Evolutionary conservation across 1,140 invertebrate species (phyloP), one percentile per base, ranked within the genome.

Genomic region (Camponotus floridanus): DNA sequence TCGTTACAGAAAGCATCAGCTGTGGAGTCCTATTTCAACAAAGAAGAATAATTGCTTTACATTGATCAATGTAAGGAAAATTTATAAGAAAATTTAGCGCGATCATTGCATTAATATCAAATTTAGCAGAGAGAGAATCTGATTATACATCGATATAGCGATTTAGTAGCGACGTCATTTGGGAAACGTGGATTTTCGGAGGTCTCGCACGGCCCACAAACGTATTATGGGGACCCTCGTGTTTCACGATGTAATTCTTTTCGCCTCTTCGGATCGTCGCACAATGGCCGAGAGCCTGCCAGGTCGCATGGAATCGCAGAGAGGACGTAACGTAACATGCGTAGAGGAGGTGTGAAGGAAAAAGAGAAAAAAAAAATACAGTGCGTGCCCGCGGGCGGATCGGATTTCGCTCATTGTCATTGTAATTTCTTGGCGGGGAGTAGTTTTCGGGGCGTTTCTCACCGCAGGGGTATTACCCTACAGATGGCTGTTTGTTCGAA

Each of bases 401-500:
- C 94, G 91, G 91, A 94, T 95, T 95, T 95, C 94, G 84, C 85
- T 87, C 87, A 95, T 95, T 95, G 94, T 95, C 92, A 95, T 95
- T 95, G 93, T 95, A 95, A 95, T 95, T 94, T 93, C 91, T 93
- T 93, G 92, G 89, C 92, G 92, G 93, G 94, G 91, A 88, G 92
- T 91, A 94, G 94, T 95, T 95, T 95, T 94, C 92, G 91, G 94
- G 94, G 94, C 94, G 94, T 94, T 91, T 48, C 92, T 91, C 92
- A 92, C 94, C 93, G 91, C 94, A 93, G 94, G 94, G 93, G 93
- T 92, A 94, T 94, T 93, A 92, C 92, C 48, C 92, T 94, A 95
- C 94, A 95, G 94, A 95, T 95, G 94, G 94, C 92, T 94, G 94
- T 94, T 95, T 94, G 94, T 95, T 94, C 93, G 90, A 87, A 93